A percentile compares a stretch with the other conserved stretches of the same genome.
Conservation (phyloP, 2,888 invertebrate genomes). For the Tipula lateralis region DNA sequence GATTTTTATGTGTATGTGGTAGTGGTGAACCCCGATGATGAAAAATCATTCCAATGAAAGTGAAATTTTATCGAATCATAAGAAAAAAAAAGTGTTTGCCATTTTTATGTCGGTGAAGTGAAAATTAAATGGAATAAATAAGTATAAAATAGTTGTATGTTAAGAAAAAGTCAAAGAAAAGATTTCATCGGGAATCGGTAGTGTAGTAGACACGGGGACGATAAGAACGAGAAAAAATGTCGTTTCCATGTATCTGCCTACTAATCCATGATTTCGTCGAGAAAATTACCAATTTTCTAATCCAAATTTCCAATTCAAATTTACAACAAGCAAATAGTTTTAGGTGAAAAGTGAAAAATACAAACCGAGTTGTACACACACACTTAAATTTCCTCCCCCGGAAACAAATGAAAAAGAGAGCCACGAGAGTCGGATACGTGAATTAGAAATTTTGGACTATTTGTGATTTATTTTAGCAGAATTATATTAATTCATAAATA, state of each 20-base stretch:
- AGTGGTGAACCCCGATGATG: neutral
- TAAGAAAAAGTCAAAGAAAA: neutral
- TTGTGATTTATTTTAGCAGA: neutral
- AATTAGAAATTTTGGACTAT: neutral
- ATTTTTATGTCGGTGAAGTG: neutral
- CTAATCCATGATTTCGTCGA: neutral
- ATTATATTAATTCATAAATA: neutral
- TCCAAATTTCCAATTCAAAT: neutral
- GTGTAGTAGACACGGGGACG: neutral
- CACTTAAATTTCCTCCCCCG: neutral
- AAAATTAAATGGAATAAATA: neutral
- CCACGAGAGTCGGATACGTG: neutral
- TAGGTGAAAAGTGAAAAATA: neutral
- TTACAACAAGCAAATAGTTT: neutral
- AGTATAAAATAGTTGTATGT: neutral
- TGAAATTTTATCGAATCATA: slow-evolving; percentile 11
- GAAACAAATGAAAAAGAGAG: neutral
- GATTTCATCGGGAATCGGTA: neutral
- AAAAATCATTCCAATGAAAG: slow-evolving; percentile 24
- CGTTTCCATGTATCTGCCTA: neutral
- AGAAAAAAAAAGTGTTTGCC: neutral
- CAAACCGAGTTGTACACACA: neutral
- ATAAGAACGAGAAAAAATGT: neutral
- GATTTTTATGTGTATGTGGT: neutral
- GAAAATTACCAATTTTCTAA: neutral